Base-by-base conservation (phyloP, 2,888 invertebrate genomes). In the Eupithecia pulchellata region DNA sequence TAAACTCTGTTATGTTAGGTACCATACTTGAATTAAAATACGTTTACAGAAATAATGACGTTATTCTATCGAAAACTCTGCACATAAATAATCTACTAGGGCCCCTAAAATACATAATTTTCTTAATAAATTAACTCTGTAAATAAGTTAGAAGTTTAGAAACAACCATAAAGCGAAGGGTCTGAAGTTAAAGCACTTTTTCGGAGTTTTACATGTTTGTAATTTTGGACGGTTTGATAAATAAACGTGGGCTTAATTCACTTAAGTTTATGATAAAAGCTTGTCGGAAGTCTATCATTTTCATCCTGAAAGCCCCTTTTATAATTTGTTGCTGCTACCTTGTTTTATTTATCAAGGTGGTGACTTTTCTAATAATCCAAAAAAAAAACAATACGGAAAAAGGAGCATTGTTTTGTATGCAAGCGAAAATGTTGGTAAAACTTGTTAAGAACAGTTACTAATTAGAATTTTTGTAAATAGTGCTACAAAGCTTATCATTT, bases 101-200 rank as follows among this genome's bases (percentile, higher is more conserved):
- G 81, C 81, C 77, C 77, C 78, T 1, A 82, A 85, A 87, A 84
- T 82, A 86, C 34, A 55, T 85, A 83, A 82, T 84, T 81, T 86
- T 80, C 81, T 79, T 82, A 87, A 88, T 87, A 87, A 87, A 88
- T 87, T 86, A 87, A 86, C 84, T 81, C 75, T 68, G 84, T 84
- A 87, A 88, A 87, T 88, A 87, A 87, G 81, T 83, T 81, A 78
- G 79, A 79, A 82, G 83, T 86, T 82, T 73, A 69, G 71, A 76
- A 85, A 86, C 85, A 82, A 80, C 85, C 82, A 85, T 87, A 85
- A 84, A 82, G 61, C 60, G 71, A 61, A 69, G 71, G 69, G 71
- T 61, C 66, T 57, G 29, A 66, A 66, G 64, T 66, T 69, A 47
- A 57, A 69, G 47, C 61, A 64, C 30, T 74, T 67, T 71, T n/a